Conservation (phyloP, 2,797 vertebrate genomes). For the Dendrocincla tyrannina region DNA sequence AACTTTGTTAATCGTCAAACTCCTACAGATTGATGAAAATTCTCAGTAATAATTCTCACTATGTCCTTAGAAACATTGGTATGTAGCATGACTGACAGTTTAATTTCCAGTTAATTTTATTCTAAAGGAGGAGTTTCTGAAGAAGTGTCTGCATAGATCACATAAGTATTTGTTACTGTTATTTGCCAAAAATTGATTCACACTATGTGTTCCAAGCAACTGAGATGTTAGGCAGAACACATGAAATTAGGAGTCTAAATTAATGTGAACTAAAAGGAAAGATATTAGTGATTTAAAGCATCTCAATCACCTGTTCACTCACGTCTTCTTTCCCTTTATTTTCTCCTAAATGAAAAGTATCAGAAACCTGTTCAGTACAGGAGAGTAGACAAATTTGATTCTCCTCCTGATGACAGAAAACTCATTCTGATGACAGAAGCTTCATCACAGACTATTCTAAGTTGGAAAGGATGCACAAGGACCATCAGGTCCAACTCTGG, state of each 20-base stretch:
- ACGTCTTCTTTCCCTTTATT: not conserved
- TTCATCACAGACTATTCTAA: not conserved
- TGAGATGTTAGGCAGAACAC: not conserved
- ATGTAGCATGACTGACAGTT: not conserved
- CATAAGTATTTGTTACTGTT: not conserved
- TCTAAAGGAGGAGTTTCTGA: not conserved
- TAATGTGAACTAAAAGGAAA: not conserved
- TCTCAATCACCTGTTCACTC: not conserved
- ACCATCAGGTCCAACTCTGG: not conserved
- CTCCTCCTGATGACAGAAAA: not conserved
- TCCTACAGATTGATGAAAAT: not conserved
- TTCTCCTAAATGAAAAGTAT: not conserved
- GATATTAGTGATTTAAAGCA: not conserved
- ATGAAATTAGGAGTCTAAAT: not conserved
- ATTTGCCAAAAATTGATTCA: not conserved
- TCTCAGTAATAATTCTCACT: not conserved
- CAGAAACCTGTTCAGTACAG: not conserved
- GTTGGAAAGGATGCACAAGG: not conserved
- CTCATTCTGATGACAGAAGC: accelerated
- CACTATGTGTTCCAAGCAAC: not conserved
- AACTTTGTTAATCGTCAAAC: not conserved
- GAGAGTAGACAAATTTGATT: not conserved
- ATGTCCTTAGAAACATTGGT: not conserved
- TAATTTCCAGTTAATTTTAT: not conserved
- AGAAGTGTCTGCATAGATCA: not conserved